These are phyloP conservation scores for Tachina lurida DNA, from an alignment of 2,888 invertebrate species.

Conservation along the genomic window DNA sequence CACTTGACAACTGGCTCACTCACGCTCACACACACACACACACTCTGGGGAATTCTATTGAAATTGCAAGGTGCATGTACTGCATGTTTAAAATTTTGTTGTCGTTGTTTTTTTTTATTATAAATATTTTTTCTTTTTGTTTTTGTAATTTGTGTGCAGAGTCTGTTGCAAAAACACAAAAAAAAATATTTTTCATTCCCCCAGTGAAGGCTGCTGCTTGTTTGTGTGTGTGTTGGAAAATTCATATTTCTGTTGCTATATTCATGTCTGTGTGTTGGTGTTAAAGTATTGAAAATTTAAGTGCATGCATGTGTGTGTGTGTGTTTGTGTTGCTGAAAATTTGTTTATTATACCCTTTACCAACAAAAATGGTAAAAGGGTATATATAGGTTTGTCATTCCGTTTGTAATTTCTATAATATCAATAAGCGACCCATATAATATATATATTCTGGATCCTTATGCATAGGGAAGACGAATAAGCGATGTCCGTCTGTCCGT, in stretches of 20 bases:
- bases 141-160: slow-evolving; percentile 12
- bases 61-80: slow-evolving; percentile 67
- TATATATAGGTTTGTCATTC: no score
- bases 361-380: no score
- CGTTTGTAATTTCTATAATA: no score
- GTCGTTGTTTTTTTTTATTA: slow-evolving; percentile 26
- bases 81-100: slow-evolving; percentile 52
- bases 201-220: slow-evolving; percentile 15
- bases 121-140: slow-evolving; percentile 42
- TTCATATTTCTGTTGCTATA: slow-evolving; percentile 35
- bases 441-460: no score
- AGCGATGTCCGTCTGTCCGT: no score
- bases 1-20: slow-evolving; percentile 38
- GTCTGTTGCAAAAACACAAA: slow-evolving; percentile 57
- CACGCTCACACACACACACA: neutral
- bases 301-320: slow-evolving; percentile 23
- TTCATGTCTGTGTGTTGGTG: neutral
- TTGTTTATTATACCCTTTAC: no score
- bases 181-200: slow-evolving; percentile 52
- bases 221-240: slow-evolving; percentile 4
- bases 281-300: neutral
- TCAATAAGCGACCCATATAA: no score
- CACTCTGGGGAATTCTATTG: slow-evolving; percentile 57
- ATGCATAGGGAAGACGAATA: no score
- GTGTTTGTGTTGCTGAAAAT: slow-evolving; percentile 48